Percentiles rank a stretch among this genome's conserved stretches.
phyloP scores from a whole-genome alignment of 1,140 invertebrate genomes.

The Gonioctena quinquepunctata region DNA sequence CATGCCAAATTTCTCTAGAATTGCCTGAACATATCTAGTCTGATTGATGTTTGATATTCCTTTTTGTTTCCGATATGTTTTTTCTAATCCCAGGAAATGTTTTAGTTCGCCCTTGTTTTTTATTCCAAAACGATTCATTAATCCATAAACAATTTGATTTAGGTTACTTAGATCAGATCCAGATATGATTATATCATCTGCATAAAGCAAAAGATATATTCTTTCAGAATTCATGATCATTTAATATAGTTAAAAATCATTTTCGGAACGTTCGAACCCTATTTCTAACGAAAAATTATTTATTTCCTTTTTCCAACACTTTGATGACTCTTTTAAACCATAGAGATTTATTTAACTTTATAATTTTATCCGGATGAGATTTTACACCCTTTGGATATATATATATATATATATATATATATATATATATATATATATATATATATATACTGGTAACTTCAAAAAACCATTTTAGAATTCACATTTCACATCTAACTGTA shows the following conservation, averaged over 20 bases:
- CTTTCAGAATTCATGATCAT: slow-evolving; percentile 7
- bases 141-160: slow-evolving; percentile 9
- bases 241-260: slow-evolving; percentile 13
- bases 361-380: too few relatives aligned
- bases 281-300: slow-evolving; percentile 22
- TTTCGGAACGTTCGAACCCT: slow-evolving; percentile 10
- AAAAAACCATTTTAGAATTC: too few relatives aligned
- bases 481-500: too few relatives aligned
- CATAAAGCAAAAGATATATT: slow-evolving; percentile 28
- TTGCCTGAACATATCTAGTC: slow-evolving; percentile 10
- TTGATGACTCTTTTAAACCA: too few relatives aligned
- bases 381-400: too few relatives aligned
- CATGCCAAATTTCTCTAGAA: slow-evolving; percentile 12
- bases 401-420: too few relatives aligned
- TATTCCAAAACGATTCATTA: slow-evolving; percentile 27
- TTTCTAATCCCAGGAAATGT: slow-evolving; percentile 26
- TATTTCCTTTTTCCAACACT: too few relatives aligned
- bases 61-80: slow-evolving; percentile 22
- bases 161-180: slow-evolving; percentile 9
- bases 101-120: slow-evolving; percentile 28
- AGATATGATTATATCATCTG: slow-evolving; percentile 27
- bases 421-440: too few relatives aligned
- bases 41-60: slow-evolving; percentile 27
- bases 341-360: too few relatives aligned
- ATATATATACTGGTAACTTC: too few relatives aligned